Evolutionary conservation across 1,140 invertebrate species (phyloP), one percentile per base, ranked within the genome.

Genomic region (Aporrectodea caliginosa): DNA sequence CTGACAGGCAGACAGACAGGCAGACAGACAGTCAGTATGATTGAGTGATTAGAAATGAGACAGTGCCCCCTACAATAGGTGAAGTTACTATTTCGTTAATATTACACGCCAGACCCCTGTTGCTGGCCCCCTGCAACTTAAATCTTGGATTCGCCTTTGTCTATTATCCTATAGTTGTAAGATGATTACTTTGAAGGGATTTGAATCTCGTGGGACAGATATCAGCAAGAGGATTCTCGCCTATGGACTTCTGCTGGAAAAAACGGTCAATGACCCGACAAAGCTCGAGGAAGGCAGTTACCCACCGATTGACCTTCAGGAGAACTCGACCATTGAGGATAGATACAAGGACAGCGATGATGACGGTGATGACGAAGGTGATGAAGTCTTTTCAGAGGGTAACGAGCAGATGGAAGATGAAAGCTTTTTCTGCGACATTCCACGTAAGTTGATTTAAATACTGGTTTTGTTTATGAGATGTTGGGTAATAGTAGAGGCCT

Each of bases 201-300:
- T 97, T 89, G 94, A 96, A 88, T 93, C 94, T n/a, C 90, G 95
- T 83, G 94, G 94, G 27, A 96, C 95, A 16, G 88, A 90, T 71
- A 90, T 96, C 84, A 91, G 93, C 27, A 90, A 93, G 84, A 90
- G 94, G 74, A 87, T 94, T 77, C 92, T 92, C 76, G 91, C 94
- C 31, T 96, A 94, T 93, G 90, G 93, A 84, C 95, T 95, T 89
- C 91, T 96, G 69, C 89, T 93, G 72, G 92, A 94, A 84, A 92
- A 93, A 83, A 92, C 92, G 6, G 90, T 90, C 43, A 58, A 16
- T 80, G 75, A 16, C 29, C 16, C 35, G n/a, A 75, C 35, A 43
- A 72, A 31, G 69, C 58, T 78, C 43, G 79, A 81, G 43, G 76
- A 78, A 16, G 14, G 58, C 58, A 69, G 58, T 69, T 69, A 16